Evolutionary conservation across 2,888 invertebrate genomes (phyloP).

Genomic region (Tetragnatha montana): DNA sequence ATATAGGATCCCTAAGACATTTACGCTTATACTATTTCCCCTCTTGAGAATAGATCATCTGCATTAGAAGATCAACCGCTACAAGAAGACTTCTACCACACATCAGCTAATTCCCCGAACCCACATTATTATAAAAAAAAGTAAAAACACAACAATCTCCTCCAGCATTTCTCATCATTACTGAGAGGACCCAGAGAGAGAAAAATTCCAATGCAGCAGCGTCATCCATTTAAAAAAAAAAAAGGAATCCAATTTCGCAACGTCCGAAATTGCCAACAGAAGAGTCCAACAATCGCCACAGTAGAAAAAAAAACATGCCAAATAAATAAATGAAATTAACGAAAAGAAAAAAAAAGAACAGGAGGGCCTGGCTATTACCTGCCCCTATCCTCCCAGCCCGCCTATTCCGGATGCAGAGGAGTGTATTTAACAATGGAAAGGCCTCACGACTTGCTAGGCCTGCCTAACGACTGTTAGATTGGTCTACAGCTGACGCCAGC

Average conservation of each 20-base stretch:
- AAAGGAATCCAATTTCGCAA: constrained; percentile 24
- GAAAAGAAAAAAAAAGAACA: constrained; percentile 11
- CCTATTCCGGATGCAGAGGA: constrained; percentile 47
- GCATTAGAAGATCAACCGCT: too few species aligned
- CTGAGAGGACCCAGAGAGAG: background rate
- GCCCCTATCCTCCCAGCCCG: constrained; percentile 16
- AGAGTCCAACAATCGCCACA: constrained; percentile 1
- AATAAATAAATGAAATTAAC: background rate
- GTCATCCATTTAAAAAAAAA: background rate
- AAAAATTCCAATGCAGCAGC: background rate
- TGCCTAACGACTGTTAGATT: constrained; percentile 49
- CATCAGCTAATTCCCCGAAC: too few species aligned
- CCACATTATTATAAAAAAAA: too few species aligned
- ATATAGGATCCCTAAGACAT: too few species aligned
- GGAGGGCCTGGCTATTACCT: constrained; percentile 23
- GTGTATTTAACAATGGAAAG: constrained; percentile 43
- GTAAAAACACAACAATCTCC: background rate
- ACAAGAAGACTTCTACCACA: too few species aligned
- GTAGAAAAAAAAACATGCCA: constrained; percentile 9
- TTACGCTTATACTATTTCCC: too few species aligned
- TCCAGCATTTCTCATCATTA: background rate
- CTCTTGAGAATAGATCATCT: too few species aligned
- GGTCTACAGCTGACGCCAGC: constrained; percentile 9
- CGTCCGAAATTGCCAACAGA: background rate
- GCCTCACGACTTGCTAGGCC: constrained; percentile 31